Evolutionary conservation across 2,888 invertebrate species (phyloP), one percentile per base, ranked within the genome.

Genomic region (Plagodis dolabraria): DNA sequence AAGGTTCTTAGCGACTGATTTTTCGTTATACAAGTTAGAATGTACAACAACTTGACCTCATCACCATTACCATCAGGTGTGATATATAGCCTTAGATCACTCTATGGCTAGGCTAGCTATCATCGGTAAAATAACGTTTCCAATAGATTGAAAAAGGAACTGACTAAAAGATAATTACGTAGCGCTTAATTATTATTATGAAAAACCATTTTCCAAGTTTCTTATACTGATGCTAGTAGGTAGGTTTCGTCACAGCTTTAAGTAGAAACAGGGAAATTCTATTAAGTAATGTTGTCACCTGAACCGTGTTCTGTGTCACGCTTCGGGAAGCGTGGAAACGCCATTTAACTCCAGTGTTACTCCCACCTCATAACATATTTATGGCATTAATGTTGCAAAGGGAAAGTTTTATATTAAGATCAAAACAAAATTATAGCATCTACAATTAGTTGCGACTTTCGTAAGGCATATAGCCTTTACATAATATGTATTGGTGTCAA

Each of bases 201-300:
- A n/a, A 0, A 42, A 12, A 43, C 11, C 6, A 7, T 43, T 43
- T 22, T 22, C 22, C 22, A 22, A 2, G 22, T 22, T 22, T 1
- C 22, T 22, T 22, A 22, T 22, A 22, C 22, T 22, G 22, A 22
- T 6, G 33, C 33, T n/a, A 9, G 11, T 53, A 33, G 48, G 34
- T 22, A 45, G 33, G 44, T 53, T 49, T 48, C 9, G 12, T n/a
- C 8, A 9, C 5, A 12, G n/a, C 22, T 46, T 49, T 49, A 56
- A 57, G 60, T 57, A 53, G 54, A 47, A 70, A 82, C 80, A 79
- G 73, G 78, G 74, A 74, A 80, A 79, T 60, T 74, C 70, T 78
- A 80, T 82, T 80, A 83, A 63, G 69, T 68, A 70, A 60, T 53
- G 68, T 62, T 74, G 76, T 74, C 71, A 58, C 64, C 65, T 72